phyloP scores from a whole-genome alignment of 2,797 vertebrate genomes.

The Buceros bicornis region DNA sequence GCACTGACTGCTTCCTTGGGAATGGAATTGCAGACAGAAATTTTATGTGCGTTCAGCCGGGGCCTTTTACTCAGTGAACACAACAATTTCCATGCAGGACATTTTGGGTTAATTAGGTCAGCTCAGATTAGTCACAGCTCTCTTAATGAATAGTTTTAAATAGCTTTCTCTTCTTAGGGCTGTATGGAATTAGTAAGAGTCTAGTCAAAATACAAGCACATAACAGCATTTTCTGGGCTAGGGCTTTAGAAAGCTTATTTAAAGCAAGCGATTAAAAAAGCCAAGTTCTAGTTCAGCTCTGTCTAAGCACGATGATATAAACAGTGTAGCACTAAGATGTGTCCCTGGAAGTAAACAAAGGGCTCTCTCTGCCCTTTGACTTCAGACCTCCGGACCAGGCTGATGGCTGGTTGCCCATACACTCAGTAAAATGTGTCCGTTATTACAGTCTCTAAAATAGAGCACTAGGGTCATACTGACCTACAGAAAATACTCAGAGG shows the following conservation, averaged over 20 bases:
- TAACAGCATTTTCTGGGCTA: slow-evolving; percentile 37
- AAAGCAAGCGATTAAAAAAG: slow-evolving; percentile 42
- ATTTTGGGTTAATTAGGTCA: slow-evolving; percentile 71
- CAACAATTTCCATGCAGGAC: slow-evolving; percentile 47
- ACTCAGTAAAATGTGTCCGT: slow-evolving; percentile 51
- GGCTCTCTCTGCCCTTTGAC: slow-evolving; percentile 39
- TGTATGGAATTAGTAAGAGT: slow-evolving; percentile 18
- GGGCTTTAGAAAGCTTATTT: slow-evolving; percentile 29
- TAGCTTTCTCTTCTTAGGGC: slow-evolving; percentile 32
- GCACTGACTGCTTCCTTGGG: slow-evolving; percentile 39
- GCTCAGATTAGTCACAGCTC: slow-evolving; percentile 61
- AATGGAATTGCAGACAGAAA: slow-evolving; percentile 24
- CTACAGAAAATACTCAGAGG: not conserved
- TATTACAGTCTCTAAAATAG: slow-evolving; percentile 35
- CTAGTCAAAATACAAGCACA: not conserved
- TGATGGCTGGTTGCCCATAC: slow-evolving; percentile 21
- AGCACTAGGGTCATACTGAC: not conserved
- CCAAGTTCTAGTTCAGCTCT: slow-evolving; percentile 29
- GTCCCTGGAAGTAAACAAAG: slow-evolving; percentile 49
- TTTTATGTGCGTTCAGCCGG: not conserved
- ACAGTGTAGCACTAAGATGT: not conserved
- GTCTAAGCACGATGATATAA: not conserved
- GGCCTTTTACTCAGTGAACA: slow-evolving; percentile 24
- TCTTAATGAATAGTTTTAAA: slow-evolving; percentile 51
- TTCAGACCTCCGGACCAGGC: slow-evolving; percentile 23